Conservation (phyloP, 2,113 vertebrate species). For the Natator depressus region DNA sequence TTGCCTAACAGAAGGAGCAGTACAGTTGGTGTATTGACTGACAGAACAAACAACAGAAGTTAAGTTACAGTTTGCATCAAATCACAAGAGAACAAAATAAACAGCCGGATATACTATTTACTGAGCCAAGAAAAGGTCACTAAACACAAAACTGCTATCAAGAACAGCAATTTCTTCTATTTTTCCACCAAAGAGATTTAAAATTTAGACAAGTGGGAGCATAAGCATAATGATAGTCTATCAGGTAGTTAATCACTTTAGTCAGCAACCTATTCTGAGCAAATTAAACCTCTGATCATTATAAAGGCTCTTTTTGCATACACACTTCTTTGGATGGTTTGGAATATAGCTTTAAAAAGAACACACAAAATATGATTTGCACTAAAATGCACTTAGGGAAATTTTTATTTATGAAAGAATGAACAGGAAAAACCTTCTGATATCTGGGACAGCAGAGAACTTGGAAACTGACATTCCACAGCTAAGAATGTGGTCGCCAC, state of each 20-base stretch:
- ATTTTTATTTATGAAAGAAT: background rate
- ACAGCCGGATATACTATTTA: background rate
- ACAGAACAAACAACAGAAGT: background rate
- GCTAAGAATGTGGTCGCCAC: background rate
- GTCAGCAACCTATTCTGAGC: background rate
- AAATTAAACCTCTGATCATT: background rate
- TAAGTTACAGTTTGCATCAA: background rate
- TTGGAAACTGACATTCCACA: background rate
- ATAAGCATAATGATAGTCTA: background rate
- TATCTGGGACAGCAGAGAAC: background rate
- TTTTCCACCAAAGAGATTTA: background rate
- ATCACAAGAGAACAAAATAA: background rate
- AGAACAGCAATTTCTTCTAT: background rate
- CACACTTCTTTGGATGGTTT: background rate
- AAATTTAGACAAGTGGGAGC: background rate
- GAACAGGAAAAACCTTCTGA: background rate
- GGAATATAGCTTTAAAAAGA: background rate
- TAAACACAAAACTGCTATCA: background rate
- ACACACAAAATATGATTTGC: rapidly evolving
- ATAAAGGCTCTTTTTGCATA: background rate
- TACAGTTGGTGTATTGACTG: background rate
- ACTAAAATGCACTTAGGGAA: background rate
- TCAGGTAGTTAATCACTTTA: background rate
- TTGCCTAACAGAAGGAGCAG: background rate
- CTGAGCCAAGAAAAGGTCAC: background rate